Evolutionary conservation across 2,797 vertebrate genomes (phyloP).

Genomic region (Macrochelys suwanniensis): DNA sequence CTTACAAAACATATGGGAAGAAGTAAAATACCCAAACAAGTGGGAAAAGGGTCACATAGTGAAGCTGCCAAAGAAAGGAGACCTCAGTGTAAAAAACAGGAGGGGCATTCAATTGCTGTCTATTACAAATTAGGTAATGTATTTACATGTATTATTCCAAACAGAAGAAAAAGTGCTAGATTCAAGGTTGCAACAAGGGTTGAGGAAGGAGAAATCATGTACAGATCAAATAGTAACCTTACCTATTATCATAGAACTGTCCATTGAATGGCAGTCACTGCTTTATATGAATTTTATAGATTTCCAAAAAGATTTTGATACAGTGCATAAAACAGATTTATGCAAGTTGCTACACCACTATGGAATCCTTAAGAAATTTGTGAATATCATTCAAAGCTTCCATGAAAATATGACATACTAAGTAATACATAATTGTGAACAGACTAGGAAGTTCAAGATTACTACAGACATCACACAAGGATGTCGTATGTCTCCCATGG

Average conservation of each 20-base stretch:
- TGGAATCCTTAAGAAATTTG: background rate
- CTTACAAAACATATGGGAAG: background rate
- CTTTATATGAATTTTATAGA: background rate
- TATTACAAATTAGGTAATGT: background rate
- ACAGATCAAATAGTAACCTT: background rate
- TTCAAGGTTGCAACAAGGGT: background rate
- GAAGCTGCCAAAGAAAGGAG: background rate
- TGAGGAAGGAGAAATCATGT: background rate
- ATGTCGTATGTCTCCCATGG: too few species aligned
- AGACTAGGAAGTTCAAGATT: too few species aligned
- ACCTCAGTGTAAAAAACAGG: background rate
- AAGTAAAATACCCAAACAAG: background rate
- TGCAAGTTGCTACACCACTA: background rate
- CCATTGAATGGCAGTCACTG: background rate
- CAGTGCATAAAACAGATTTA: background rate
- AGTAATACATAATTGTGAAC: too few species aligned
- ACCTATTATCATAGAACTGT: background rate
- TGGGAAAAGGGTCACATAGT: background rate
- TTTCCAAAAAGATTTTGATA: background rate
- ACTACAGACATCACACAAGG: too few species aligned
- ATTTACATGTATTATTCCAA: background rate
- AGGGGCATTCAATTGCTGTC: background rate
- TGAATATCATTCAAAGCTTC: background rate
- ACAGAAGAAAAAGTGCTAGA: background rate
- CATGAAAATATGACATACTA: background rate